Conservation (phyloP, 2,888 invertebrate species). For the Torymus aiolomorphi region DNA sequence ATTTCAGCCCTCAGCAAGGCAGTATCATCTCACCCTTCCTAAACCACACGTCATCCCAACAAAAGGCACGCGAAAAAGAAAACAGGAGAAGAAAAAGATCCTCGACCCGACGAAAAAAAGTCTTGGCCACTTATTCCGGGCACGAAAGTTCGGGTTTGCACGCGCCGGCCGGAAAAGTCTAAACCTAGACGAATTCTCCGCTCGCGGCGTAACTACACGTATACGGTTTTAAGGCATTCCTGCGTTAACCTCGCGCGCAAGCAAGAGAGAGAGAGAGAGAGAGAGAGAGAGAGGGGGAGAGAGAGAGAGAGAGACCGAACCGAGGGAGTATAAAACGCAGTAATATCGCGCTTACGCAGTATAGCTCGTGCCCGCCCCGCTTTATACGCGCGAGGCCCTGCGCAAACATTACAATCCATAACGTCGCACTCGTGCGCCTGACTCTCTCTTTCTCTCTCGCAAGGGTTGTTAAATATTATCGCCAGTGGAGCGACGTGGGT, state of each 20-base stretch:
- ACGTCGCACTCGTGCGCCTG: not conserved
- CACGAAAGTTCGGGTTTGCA: not conserved
- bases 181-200: too few species aligned
- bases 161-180: too few species aligned
- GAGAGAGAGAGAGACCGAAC: not conserved
- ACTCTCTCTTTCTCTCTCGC: not conserved
- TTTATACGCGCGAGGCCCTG: not conserved
- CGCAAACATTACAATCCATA: constrained; percentile 50
- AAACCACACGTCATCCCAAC: too few species aligned
- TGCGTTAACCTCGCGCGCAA: not conserved
- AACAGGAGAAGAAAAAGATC: too few species aligned
- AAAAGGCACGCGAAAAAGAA: too few species aligned
- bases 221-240: not conserved
- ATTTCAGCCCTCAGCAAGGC: too few species aligned
- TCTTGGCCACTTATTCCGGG: not conserved
- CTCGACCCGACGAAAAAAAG: too few species aligned
- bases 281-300: too few species aligned
- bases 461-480: constrained; percentile 52
- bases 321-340: constrained; percentile 1
- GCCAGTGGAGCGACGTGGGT: constrained; percentile 25
- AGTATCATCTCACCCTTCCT: too few species aligned
- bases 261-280: too few species aligned
- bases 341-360: constrained; percentile 17
- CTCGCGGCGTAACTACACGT: constrained; percentile 9
- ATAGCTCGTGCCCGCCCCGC: not conserved